These are phyloP conservation scores for Gila robusta DNA, from an alignment of 2,797 vertebrate genomes.

Conservation along the genomic window DNA sequence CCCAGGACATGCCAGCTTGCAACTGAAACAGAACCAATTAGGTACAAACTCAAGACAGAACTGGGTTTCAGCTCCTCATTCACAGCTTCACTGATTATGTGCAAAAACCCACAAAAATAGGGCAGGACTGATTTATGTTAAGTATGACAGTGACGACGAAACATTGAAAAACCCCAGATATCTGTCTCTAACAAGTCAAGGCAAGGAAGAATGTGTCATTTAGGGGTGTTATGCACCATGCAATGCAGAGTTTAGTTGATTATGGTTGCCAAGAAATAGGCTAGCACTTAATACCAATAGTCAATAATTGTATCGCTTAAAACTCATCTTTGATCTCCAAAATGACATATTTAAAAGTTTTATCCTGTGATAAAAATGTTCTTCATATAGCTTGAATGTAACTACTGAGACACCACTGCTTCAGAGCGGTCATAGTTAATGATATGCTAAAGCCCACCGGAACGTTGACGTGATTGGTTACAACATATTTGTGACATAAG, in stretches of 20 bases:
- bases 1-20: slow-evolving; percentile 28
- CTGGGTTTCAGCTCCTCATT: slow-evolving; percentile 8
- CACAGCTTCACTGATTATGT: neutral
- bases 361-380: too few relatives aligned
- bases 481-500: too few relatives aligned
- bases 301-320: too few relatives aligned
- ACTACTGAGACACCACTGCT: too few relatives aligned
- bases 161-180: neutral
- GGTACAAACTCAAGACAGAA: slow-evolving; percentile 3
- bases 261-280: neutral
- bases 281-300: too few relatives aligned
- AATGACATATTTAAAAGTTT: too few relatives aligned
- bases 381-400: too few relatives aligned
- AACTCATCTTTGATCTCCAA: too few relatives aligned
- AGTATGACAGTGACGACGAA: neutral
- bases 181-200: neutral
- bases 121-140: neutral
- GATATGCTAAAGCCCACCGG: too few relatives aligned
- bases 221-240: neutral
- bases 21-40: slow-evolving; percentile 26
- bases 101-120: neutral
- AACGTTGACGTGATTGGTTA: too few relatives aligned
- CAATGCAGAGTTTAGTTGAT: neutral
- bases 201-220: neutral
- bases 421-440: too few relatives aligned